Base-by-base conservation (phyloP, 2,113 vertebrate genomes). In the Sakesphorus luctuosus region DNA sequence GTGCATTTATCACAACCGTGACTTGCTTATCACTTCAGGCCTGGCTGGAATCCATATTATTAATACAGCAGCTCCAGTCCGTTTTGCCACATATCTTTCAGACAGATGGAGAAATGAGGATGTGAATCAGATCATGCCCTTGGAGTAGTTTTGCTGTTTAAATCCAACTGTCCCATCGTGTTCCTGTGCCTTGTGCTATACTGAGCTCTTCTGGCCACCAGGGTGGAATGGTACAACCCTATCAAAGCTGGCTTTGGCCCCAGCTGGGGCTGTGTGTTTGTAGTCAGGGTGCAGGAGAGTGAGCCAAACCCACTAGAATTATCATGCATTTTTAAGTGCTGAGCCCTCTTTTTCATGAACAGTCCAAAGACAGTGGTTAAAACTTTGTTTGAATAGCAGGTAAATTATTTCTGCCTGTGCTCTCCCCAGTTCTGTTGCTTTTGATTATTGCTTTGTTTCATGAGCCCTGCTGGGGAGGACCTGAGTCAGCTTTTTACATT, bases 241-340 rank as follows among this genome's bases (percentile, higher is more conserved):
- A 7, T 19, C 0, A 9, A 66, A 72, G 71, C 18, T 4, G 3
- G 33, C 56, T 87, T 2, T 1, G 1, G 33, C 47, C 33, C 31
- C 49, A 73, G 62, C 66, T 73, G 71, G 63, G 63, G 49, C 79
- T 77, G 35, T 63, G 63, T 77, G 75, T 73, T 17, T 87, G 40
- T 92, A 87, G 56, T 63, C 53, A 76, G 74, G 74, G 49, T 7
- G 0, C 3, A 1, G 52, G 56, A 75, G 38, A 44, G 8, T n/a
- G 58, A 87, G 88, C 78, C 82, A 90, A 94, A 93, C 3, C 49
- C 71, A 90, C 46, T 49, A 62, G 62, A 83, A 88, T 23, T 83
- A 50, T 88, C 49, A n/a, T 0, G 2, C 82, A 58, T 83, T 87
- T 93, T 91, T 84, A 52, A 59, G 38, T 46, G n/a, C 63, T 68